Evolutionary conservation across 2,888 invertebrate genomes (phyloP).

Genomic region (Sclerodermus sp.): DNA sequence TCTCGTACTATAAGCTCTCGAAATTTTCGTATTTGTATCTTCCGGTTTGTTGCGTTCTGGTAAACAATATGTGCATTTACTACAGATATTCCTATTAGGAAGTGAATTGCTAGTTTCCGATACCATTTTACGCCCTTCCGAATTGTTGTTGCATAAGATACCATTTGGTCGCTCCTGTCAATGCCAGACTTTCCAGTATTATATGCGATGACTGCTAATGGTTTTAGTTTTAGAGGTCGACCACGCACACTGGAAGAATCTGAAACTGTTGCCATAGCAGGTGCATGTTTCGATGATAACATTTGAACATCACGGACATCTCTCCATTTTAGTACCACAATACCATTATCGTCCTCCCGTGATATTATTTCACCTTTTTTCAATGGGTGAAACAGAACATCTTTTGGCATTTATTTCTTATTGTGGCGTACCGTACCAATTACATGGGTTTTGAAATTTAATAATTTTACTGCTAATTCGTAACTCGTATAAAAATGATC

Average conservation of each 20-base stretch:
- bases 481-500: conserved; percentile 19
- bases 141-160: conserved; percentile 36
- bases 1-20: conserved; percentile 16
- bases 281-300: too few species aligned
- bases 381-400: conserved; percentile 6
- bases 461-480: conserved; percentile 12
- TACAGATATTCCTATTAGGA: conserved; percentile 8
- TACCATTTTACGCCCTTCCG: conserved; percentile 28
- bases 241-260: too few species aligned
- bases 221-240: too few species aligned
- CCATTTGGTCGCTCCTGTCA: too few species aligned
- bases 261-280: too few species aligned
- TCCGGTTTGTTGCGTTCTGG: conserved; percentile 22
- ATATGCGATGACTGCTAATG: too few species aligned
- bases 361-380: conserved; percentile 28
- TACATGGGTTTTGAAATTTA: conserved; percentile 12
- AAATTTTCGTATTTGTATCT: conserved; percentile 25
- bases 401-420: conserved; percentile 10
- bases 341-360: conserved; percentile 37
- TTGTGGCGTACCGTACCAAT: conserved; percentile 11
- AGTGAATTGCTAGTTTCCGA: conserved; percentile 14
- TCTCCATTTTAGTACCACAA: conserved; percentile 41
- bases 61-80: conserved; percentile 21
- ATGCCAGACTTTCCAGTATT: too few species aligned
- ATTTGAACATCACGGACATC: too few species aligned